Conservation (phyloP, 2,797 vertebrate species). For the Rhinella marina region DNA sequence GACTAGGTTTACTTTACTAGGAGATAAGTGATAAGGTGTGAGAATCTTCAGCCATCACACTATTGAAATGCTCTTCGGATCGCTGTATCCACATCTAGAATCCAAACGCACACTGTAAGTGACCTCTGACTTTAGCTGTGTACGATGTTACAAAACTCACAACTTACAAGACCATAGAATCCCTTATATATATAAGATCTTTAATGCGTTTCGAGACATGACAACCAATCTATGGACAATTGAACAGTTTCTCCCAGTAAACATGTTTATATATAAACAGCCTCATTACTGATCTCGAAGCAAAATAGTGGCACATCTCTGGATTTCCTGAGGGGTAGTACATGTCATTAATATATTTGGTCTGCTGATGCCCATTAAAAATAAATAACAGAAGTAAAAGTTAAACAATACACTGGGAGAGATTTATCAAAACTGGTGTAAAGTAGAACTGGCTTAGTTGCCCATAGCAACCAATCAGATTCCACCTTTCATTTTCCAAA, state of each 20-base stretch:
- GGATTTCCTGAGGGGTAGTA: constrained; percentile 52
- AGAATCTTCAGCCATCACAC: no score
- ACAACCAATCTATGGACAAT: constrained; percentile 39
- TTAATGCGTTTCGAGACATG: constrained; percentile 44
- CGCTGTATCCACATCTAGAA: no score
- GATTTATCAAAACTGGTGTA: no score
- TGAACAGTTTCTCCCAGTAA: constrained; percentile 42
- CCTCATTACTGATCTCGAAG: constrained; percentile 14
- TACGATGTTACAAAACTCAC: constrained; percentile 74
- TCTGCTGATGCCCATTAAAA: constrained; percentile 40
- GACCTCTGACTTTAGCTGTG: no score
- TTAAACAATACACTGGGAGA: not conserved
- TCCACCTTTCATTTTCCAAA: no score
- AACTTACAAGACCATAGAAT: constrained; percentile 67
- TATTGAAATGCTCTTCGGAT: no score
- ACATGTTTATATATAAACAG: constrained; percentile 51
- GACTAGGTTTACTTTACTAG: no score
- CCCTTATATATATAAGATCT: constrained; percentile 43
- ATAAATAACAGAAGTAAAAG: not conserved
- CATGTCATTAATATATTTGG: constrained; percentile 52
- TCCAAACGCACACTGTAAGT: no score
- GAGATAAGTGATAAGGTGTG: no score
- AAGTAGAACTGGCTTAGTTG: no score
- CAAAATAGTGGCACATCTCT: constrained; percentile 59
- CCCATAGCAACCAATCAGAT: no score